Evolutionary conservation across 2,888 invertebrate species (phyloP), one percentile per base, ranked within the genome.

Genomic region (Eurytoma californica): DNA sequence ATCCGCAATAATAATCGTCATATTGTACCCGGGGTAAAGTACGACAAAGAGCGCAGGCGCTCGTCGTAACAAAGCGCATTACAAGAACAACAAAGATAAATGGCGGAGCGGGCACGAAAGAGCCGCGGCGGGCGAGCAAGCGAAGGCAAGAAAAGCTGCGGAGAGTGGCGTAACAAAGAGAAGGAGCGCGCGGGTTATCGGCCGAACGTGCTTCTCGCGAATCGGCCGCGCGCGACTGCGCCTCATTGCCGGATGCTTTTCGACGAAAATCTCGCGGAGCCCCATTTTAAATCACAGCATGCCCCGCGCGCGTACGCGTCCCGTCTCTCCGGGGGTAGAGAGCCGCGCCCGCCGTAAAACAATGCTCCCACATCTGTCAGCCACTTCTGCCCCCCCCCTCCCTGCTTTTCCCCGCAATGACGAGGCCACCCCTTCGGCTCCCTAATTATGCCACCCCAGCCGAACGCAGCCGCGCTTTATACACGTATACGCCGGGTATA

Each of bases 321-420:
- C 39, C 39, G 9, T 9, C 9, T 39, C 39, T 39, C 39, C 9
- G 9, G 74, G 84, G 84, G 85, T 86, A 85, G 86, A 88, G 87
- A 47, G 47, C 49, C 16, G 60, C 55, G 57, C 24, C 30, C 60
- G 53, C 47, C 87, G 87, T 90, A 90, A 90, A 90, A 90, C 90
- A 90, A 90, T 90, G 90, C 89, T 89, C 90, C 90, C 90, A 90
- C 90, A 90, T 90, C 90, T 90, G 90, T 90, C 90, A 88, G 90
- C 87, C 89, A 89, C 90, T 90, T 89, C 87, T 88, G 84, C 84
- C 84, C 85, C 86, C 84, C 83, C 80, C 66, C 81, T 57, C 12
- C 74, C 80, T 82, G 79, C 80, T 77, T 79, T 80, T 73, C 68
- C 81, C 84, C 66, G 76, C 73, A 72, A 79, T 77, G 79, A 82